These are phyloP conservation scores for Botia kubotai DNA, from an alignment of 2,797 vertebrate genomes.

Conservation along the genomic window DNA sequence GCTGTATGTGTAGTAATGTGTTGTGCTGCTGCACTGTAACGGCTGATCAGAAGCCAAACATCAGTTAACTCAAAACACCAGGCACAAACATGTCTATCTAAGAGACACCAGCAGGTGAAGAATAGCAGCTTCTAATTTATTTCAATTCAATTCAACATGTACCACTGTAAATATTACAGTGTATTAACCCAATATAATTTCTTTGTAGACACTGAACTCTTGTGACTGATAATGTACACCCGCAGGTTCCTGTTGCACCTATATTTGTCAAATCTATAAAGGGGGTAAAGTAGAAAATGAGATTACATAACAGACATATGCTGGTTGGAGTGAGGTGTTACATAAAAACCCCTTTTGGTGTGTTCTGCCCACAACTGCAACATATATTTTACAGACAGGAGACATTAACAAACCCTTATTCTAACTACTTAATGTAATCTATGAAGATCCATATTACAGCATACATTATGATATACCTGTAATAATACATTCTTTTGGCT, in stretches of 20 bases:
- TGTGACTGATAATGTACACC: not conserved
- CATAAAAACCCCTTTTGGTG: slow-evolving; percentile 12
- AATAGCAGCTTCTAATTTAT: not conserved
- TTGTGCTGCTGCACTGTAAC: too few species aligned
- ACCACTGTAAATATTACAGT: not conserved
- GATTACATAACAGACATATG: slow-evolving; percentile 28
- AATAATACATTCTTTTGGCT: not conserved
- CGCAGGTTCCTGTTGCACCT: not conserved
- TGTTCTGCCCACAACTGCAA: not conserved
- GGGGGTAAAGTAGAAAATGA: slow-evolving; percentile 1
- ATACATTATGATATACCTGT: slow-evolving; percentile 6
- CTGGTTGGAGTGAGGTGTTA: slow-evolving; percentile 4
- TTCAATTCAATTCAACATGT: not conserved
- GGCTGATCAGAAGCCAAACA: not conserved
- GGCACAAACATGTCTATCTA: too few species aligned
- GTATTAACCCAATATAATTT: not conserved
- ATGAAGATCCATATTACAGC: not conserved
- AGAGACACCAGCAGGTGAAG: not conserved
- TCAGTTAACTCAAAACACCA: not conserved
- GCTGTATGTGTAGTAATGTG: not conserved
- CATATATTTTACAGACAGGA: slow-evolving; percentile 12
- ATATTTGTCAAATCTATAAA: not conserved
- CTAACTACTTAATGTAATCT: not conserved
- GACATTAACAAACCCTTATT: not conserved
- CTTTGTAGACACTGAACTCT: not conserved